Percentiles rank a stretch among this genome's conserved stretches.
phyloP scores from a whole-genome alignment of 2,113 vertebrate genomes.

The Rhinolophus sinicus region DNA sequence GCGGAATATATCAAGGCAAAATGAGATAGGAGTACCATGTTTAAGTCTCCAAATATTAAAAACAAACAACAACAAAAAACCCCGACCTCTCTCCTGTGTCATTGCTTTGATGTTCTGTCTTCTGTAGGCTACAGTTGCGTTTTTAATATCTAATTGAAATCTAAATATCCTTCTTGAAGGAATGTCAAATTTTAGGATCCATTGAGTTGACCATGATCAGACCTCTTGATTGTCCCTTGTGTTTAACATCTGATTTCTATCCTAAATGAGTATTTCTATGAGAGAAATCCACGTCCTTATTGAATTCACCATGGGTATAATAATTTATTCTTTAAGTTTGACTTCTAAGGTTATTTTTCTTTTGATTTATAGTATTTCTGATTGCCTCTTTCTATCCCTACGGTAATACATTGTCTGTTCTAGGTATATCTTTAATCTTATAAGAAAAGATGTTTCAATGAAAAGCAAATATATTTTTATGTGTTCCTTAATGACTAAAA shows the following conservation, averaged over 20 bases:
- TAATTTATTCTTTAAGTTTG: not conserved
- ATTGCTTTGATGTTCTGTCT: not conserved
- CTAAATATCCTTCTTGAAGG: not conserved
- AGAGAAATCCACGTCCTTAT: not conserved
- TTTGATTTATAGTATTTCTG: slow-evolving; percentile 41
- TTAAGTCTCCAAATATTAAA: slow-evolving; percentile 24
- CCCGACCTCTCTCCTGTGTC: not conserved
- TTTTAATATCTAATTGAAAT: slow-evolving; percentile 8
- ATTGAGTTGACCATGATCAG: not conserved
- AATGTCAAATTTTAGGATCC: not conserved
- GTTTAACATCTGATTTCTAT: not conserved
- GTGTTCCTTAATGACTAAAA: not conserved
- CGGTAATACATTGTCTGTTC: not conserved
- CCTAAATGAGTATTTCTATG: not conserved
- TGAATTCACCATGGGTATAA: not conserved
- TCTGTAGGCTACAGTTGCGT: not conserved
- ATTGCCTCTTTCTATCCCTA: not conserved
- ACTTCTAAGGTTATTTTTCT: slow-evolving; percentile 39
- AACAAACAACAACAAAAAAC: not conserved
- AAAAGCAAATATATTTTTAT: slow-evolving; percentile 50
- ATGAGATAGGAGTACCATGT: not conserved
- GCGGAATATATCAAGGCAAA: not conserved
- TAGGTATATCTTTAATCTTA: not conserved
- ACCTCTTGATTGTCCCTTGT: not conserved
- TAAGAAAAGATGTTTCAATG: slow-evolving; percentile 23